A percentile compares a stretch with the other conserved stretches of the same genome.
Conservation (phyloP, 2,113 vertebrate species). For the Caranx ignobilis region DNA sequence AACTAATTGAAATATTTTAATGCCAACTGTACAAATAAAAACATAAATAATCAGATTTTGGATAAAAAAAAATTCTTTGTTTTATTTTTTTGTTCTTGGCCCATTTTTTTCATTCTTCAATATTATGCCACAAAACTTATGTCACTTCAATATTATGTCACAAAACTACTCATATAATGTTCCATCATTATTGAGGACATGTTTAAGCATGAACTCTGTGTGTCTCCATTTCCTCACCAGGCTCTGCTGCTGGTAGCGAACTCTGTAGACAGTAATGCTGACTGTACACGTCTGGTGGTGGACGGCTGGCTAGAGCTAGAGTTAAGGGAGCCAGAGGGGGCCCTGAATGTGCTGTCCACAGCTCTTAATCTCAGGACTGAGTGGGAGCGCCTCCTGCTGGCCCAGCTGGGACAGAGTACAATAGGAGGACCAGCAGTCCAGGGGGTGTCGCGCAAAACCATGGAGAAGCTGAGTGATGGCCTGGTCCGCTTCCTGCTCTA, state of each 20-base stretch:
- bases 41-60: background rate
- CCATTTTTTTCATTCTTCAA: no score
- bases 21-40: background rate
- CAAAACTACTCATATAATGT: no score
- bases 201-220: background rate
- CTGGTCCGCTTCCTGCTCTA: conserved; percentile 87
- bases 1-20: background rate
- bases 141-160: no score
- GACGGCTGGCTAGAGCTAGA: conserved; percentile 91
- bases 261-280: conserved; percentile 88
- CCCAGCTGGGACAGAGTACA: conserved; percentile 76
- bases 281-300: conserved; percentile 89
- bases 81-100: no score
- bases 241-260: conserved; percentile 89
- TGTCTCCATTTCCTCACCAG: conserved; percentile 66
- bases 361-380: conserved; percentile 83
- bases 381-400: conserved; percentile 88
- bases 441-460: conserved; percentile 59
- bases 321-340: conserved; percentile 73
- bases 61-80: no score
- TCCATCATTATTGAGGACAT: no score
- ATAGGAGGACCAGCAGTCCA: fast-evolving
- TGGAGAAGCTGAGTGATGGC: conserved; percentile 78
- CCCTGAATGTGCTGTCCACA: conserved; percentile 80
- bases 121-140: no score